Percentiles rank a stretch among this genome's conserved stretches.
Evolutionary conservation across 2,888 invertebrate genomes (phyloP).

Genomic region (Brenthis ino): DNA sequence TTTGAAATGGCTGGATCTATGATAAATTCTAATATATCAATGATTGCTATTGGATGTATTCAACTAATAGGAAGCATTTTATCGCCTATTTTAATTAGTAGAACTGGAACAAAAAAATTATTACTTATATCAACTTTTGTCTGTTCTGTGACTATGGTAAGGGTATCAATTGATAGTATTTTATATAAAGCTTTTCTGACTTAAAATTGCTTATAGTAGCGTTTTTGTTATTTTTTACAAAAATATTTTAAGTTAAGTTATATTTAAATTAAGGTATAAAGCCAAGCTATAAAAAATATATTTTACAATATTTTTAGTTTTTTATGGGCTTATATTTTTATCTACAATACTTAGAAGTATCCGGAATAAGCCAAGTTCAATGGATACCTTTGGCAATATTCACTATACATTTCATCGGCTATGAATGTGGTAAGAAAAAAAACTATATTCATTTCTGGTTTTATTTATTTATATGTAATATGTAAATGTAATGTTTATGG

Average conservation of each 20-base stretch:
- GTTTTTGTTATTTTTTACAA: too few species aligned
- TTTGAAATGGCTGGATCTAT: conserved; percentile 36
- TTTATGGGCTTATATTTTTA: conserved; percentile 54
- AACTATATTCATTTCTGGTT: too few species aligned
- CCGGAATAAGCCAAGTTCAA: conserved; percentile 38
- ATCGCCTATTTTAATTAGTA: conserved; percentile 34
- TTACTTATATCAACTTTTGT: conserved; percentile 29
- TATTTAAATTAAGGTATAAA: too few species aligned
- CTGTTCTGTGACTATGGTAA: conserved; percentile 37
- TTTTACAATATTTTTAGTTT: conserved; percentile 32
- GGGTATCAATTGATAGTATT: background rate
- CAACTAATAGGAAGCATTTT: conserved; percentile 33
- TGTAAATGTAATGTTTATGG: too few species aligned
- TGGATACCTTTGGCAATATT: conserved; percentile 55
- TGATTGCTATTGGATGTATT: conserved; percentile 34
- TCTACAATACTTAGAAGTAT: conserved; percentile 39
- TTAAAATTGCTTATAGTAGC: background rate
- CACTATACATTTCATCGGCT: conserved; percentile 51
- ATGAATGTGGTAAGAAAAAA: conserved; percentile 50
- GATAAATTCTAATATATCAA: conserved; percentile 31
- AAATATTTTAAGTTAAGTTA: too few species aligned
- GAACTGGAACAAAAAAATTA: conserved; percentile 30
- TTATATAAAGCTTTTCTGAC: background rate
- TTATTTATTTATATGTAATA: too few species aligned
- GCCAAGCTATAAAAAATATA: too few species aligned